phyloP scores from a whole-genome alignment of 2,113 vertebrate genomes.

The Myotis brandtii region DNA sequence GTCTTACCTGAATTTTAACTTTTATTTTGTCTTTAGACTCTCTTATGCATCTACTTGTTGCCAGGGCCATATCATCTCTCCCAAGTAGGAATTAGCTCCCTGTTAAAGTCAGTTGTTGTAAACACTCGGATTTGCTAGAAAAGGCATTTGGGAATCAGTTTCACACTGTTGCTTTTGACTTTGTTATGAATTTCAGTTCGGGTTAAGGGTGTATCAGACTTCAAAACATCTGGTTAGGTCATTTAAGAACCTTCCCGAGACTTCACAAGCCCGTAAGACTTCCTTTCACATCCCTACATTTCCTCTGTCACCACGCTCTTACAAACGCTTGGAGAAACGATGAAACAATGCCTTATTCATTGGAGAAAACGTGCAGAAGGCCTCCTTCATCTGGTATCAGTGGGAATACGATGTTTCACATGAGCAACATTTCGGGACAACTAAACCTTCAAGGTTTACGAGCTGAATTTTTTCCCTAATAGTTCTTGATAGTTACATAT shows the following conservation, averaged over 20 bases:
- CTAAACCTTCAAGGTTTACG: neutral
- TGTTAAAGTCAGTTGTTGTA: slow-evolving; percentile 18
- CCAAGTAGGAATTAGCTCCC: neutral
- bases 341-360: slow-evolving; percentile 66
- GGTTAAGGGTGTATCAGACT: slow-evolving; percentile 70
- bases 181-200: slow-evolving; percentile 71
- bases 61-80: neutral
- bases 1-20: neutral
- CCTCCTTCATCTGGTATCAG: neutral
- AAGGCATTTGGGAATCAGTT: slow-evolving; percentile 30
- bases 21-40: neutral
- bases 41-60: neutral
- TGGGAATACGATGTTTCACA: slow-evolving; percentile 60
- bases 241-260: slow-evolving; percentile 72
- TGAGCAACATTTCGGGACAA: slow-evolving; percentile 1
- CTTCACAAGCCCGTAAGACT: slow-evolving; percentile 68
- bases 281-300: slow-evolving; percentile 68
- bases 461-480: neutral
- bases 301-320: slow-evolving; percentile 48
- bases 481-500: neutral
- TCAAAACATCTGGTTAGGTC: slow-evolving; percentile 77
- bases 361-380: slow-evolving; percentile 27
- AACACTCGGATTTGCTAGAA: slow-evolving; percentile 31
- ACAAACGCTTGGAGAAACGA: slow-evolving; percentile 62
- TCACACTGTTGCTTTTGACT: slow-evolving; percentile 72